Evolutionary conservation across 2,113 vertebrate species (phyloP), one percentile per base, ranked within the genome.

Genomic region (Boleophthalmus pectinirostris): DNA sequence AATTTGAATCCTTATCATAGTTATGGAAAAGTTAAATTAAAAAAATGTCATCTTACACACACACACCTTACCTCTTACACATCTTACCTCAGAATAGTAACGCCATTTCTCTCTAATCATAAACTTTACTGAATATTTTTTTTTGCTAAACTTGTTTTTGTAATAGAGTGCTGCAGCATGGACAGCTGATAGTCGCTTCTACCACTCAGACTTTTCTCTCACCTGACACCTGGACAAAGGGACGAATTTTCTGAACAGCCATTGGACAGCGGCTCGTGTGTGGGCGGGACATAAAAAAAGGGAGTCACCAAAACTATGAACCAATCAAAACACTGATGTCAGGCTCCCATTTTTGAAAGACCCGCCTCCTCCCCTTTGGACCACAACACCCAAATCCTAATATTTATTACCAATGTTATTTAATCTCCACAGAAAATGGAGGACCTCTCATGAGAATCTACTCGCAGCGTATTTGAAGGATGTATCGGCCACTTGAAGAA

Each of bases 131-230:
- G 15, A 21, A 24, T 5, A 24, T 13, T 57, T 16, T 23, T 13
- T 2, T n/a, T n/a, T n/a, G 64, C 16, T 20, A 33, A 53, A 43
- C 33, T n/a, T 54, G 61, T 46, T 79, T 24, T 33, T 60, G 2
- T 65, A 89, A 91, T 94, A 95, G 96, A 96, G 93, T 95, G 95
- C 93, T 95, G 94, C 93, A 97, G 95, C 94, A 98, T 98, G 97
- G 96, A 98, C 95, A 98, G 97, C 97, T 98, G 97, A 98, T 98
- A 95, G 93, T 92, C 91, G 18, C 56, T 58, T 25, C 72, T 24
- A 23, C 54, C 69, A 53, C 18, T 46, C 60, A 24, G 75, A 83
- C 75, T 82, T 67, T 69, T 74, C 77, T 72, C 75, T 88, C 74
- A 77, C 87, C 85, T 76, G 63, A 89, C n/a, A n/a, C n/a, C 79